Evolutionary conservation across 2,888 invertebrate species (phyloP).

Genomic region (Anthophora plumipes): DNA sequence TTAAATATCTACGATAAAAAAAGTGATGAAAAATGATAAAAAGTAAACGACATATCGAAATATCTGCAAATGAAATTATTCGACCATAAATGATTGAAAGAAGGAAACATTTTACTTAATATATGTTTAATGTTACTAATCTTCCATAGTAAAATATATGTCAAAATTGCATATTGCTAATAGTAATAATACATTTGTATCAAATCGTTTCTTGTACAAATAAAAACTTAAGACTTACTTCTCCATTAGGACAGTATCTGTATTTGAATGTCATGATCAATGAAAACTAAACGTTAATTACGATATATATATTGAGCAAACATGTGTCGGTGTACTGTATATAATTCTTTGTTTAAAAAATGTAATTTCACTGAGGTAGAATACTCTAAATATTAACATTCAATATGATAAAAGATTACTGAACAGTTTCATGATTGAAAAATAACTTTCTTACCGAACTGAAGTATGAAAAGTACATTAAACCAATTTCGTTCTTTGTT

Average conservation of each 20-base stretch:
- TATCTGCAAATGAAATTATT: not conserved
- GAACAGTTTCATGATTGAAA: not conserved
- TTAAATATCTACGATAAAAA: not conserved
- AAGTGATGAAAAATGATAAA: not conserved
- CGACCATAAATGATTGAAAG: constrained; percentile 13
- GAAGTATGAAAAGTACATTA: constrained; percentile 2
- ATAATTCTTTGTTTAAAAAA: constrained; percentile 15
- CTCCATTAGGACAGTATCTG: constrained; percentile 32
- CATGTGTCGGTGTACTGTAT: constrained; percentile 7
- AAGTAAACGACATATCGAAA: not conserved
- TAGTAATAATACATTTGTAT: constrained; percentile 43
- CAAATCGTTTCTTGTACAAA: constrained; percentile 44
- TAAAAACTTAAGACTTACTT: constrained; percentile 42
- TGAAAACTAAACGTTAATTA: constrained; percentile 26
- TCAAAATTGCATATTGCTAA: constrained; percentile 24
- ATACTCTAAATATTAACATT: constrained; percentile 40
- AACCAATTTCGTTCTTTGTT: not conserved
- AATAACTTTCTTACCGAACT: not conserved
- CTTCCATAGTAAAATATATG: constrained; percentile 53
- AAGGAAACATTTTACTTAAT: constrained; percentile 15
- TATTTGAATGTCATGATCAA: constrained; percentile 20
- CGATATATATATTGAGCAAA: constrained; percentile 49
- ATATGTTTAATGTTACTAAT: constrained; percentile 48
- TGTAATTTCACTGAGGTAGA: constrained; percentile 56
- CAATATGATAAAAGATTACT: not conserved